Evolutionary conservation across 2,113 vertebrate species (phyloP).

Genomic region (Indicator indicator): DNA sequence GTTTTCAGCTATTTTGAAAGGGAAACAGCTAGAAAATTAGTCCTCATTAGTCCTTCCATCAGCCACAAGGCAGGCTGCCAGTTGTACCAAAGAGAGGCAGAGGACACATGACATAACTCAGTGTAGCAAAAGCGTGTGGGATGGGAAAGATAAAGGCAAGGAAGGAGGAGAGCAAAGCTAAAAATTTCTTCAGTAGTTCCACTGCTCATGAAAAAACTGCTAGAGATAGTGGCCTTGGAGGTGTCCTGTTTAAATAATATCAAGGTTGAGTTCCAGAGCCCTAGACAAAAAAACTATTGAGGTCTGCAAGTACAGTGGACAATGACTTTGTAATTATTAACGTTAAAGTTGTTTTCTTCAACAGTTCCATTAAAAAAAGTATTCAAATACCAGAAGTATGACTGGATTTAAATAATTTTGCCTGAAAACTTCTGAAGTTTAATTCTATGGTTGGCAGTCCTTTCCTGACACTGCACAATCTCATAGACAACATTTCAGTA

Average conservation of each 20-base stretch:
- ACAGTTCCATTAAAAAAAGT: constrained; percentile 44
- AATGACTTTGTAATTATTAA: constrained; percentile 45
- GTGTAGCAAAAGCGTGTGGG: neutral
- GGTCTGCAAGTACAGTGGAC: constrained; percentile 51
- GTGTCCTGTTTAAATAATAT: constrained; percentile 53
- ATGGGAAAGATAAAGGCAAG: neutral
- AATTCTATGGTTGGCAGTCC: neutral
- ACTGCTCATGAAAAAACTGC: neutral
- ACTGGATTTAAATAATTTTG: constrained; percentile 27
- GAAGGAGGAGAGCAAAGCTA: neutral
- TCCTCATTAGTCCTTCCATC: neutral
- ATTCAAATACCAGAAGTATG: constrained; percentile 21
- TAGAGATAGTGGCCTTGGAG: constrained; percentile 5
- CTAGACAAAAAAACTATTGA: constrained; percentile 37
- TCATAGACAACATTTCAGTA: neutral
- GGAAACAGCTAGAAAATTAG: neutral
- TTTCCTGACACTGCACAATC: neutral
- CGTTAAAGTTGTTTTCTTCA: constrained; percentile 48
- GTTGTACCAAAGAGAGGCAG: neutral
- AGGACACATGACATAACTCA: neutral
- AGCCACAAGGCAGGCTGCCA: neutral
- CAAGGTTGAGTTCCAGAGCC: constrained; percentile 29
- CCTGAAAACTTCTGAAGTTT: constrained; percentile 32
- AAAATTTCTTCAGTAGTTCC: constrained; percentile 16
- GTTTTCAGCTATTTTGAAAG: neutral